Base-by-base conservation (phyloP, 2,888 invertebrate species). In the Drosophila setosimentum region DNA sequence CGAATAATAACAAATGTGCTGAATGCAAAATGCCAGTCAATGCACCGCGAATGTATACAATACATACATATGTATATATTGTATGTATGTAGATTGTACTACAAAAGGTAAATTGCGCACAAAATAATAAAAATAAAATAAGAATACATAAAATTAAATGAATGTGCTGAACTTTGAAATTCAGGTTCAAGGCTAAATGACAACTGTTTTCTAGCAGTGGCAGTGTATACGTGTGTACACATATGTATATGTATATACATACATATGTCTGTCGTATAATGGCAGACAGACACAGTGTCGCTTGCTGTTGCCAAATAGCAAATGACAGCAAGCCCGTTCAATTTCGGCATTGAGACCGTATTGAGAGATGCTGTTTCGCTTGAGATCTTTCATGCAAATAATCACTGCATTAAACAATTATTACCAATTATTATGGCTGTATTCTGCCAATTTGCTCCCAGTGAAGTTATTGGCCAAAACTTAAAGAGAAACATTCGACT, bases 151-250 rank as follows among this genome's bases (percentile, higher is more conserved):
- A 54, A 11, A 54, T 54, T n/a, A 54, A 55, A 55, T 37, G n/a
- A 55, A 61, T 35, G 58, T 64, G 70, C 72, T 79, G 83, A 84
- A 81, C 80, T 74, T 78, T 77, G 59, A 78, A 75, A 71, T 84
- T 87, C 87, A 83, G 85, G 83, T 83, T 83, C 83, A 83, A 87
- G 83, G 83, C 80, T 80, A 84, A 73, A 77, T 74, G 77, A 73
- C 80, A 80, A 80, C 82, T 81, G 80, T 81, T 80, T 80, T 82
- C 78, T 75, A 81, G 67, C 76, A 72, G 60, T 68, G 64, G 40
- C 53, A 68, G 66, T 16, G 10, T 21, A 29, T n/a, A 13, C 24
- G 30, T 13, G 18, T 21, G 11, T 40, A 27, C 21, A 29, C 1
- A 21, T 16, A 35, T 5, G 5, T 16, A 35, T 35, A 27, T 27